A percentile compares a stretch with the other conserved stretches of the same genome.
These are phyloP conservation scores for Paralvinella palmiformis DNA, from an alignment of 1,140 invertebrate species.

Conservation along the genomic window DNA sequence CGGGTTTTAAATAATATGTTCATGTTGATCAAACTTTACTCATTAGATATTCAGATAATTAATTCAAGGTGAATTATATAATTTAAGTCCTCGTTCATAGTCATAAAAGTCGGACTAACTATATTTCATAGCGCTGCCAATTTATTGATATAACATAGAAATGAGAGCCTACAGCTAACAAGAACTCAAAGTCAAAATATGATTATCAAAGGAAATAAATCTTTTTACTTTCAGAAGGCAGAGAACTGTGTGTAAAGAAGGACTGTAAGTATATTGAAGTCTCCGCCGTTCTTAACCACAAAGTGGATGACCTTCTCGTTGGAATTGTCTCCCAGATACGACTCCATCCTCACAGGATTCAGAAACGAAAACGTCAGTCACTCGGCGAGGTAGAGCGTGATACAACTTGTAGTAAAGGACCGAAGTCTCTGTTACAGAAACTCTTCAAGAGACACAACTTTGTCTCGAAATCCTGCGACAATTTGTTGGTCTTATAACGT, in stretches of 20 bases:
- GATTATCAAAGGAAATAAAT: no score
- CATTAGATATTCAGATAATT: no score
- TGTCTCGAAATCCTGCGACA: constrained; percentile 11
- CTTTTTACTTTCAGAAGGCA: constrained; percentile 12
- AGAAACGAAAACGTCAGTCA: not conserved
- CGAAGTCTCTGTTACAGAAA: not conserved
- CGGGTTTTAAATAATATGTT: no score
- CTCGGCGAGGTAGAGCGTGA: not conserved
- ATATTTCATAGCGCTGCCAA: no score
- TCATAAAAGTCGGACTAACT: no score
- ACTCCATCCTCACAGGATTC: constrained; percentile 10
- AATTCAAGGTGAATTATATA: no score
- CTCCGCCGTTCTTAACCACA: constrained; percentile 20
- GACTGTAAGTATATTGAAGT: constrained; percentile 21
- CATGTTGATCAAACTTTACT: no score
- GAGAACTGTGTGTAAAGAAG: constrained; percentile 9
- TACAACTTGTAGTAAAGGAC: not conserved
- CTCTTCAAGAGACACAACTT: not conserved
- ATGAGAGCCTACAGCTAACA: no score
- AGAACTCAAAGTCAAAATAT: no score
- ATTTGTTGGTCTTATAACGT: constrained; percentile 10
- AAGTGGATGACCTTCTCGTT: constrained; percentile 19
- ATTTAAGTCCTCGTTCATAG: no score
- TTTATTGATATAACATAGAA: no score
- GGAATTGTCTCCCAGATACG: constrained; percentile 20